These are phyloP conservation scores for Epinephelus awoara DNA, from an alignment of 2,797 vertebrate genomes.

Conservation along the genomic window DNA sequence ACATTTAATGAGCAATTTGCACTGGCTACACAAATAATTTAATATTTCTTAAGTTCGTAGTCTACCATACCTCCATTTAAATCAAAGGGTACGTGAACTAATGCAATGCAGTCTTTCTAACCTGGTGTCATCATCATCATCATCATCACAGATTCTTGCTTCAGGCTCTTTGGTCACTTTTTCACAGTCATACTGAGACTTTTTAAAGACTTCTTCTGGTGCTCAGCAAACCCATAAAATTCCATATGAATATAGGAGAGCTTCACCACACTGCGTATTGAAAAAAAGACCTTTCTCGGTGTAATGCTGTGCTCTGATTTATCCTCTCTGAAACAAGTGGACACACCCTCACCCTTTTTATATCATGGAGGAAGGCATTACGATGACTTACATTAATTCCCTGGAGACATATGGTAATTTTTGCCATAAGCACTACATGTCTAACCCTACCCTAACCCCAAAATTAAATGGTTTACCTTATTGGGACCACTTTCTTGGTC, in stretches of 20 bases:
- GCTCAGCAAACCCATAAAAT: no score
- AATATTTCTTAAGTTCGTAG: background rate
- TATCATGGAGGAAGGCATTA: background rate
- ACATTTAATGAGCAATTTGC: no score
- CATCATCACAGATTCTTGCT: background rate
- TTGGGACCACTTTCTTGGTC: background rate
- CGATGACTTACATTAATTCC: background rate
- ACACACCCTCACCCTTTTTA: background rate
- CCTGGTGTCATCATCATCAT: background rate
- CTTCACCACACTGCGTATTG: background rate
- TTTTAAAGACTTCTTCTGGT: background rate
- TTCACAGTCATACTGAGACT: background rate
- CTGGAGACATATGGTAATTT: background rate
- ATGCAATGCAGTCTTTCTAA: no score
- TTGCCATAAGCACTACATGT: background rate
- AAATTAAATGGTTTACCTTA: background rate
- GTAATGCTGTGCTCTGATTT: no score
- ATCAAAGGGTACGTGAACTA: no score
- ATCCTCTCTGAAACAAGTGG: background rate
- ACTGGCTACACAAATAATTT: fast-evolving
- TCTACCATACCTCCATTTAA: no score
- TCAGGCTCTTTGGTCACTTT: background rate
- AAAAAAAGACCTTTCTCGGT: background rate
- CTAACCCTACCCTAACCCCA: background rate
- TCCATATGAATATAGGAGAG: no score